A percentile compares a stretch with the other conserved stretches of the same genome.
phyloP scores from a whole-genome alignment of 2,888 invertebrate genomes.

The Ommatoiulus sabulosus region DNA sequence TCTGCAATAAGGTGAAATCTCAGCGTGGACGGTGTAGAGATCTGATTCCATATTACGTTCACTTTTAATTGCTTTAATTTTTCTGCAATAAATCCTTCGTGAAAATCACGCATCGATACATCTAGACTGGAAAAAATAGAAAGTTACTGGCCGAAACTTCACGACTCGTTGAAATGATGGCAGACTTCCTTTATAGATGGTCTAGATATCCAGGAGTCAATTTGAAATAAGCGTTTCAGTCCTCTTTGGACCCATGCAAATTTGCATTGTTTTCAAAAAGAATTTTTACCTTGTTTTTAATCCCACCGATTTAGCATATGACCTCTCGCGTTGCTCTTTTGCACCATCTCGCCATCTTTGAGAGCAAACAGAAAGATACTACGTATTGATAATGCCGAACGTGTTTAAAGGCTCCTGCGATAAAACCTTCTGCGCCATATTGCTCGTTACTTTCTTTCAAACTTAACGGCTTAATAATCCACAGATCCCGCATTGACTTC shows the following conservation, averaged over 20 bases:
- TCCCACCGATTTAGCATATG: background rate
- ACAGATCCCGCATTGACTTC: slow-evolving; percentile 1
- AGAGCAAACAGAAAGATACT: background rate
- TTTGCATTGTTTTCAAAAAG: background rate
- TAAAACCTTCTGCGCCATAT: background rate
- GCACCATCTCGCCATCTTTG: background rate
- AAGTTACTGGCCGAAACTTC: background rate
- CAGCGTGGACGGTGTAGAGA: background rate
- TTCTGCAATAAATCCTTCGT: background rate
- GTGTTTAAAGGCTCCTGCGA: background rate
- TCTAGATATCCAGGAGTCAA: background rate
- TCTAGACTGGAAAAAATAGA: background rate
- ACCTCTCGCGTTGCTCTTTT: background rate
- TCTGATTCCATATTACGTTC: background rate
- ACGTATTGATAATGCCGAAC: background rate
- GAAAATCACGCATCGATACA: background rate
- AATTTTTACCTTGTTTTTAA: background rate
- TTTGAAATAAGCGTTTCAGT: background rate
- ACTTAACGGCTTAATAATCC: slow-evolving; percentile 1
- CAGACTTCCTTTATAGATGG: slow-evolving; percentile 22
- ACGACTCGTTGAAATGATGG: slow-evolving; percentile 22
- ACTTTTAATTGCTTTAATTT: background rate
- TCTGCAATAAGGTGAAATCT: background rate
- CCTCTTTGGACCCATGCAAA: background rate
- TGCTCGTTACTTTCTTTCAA: background rate